A percentile compares a stretch with the other conserved stretches of the same genome.
Evolutionary conservation across 2,113 vertebrate genomes (phyloP).

Genomic region (Dicrurus megarhynchus): DNA sequence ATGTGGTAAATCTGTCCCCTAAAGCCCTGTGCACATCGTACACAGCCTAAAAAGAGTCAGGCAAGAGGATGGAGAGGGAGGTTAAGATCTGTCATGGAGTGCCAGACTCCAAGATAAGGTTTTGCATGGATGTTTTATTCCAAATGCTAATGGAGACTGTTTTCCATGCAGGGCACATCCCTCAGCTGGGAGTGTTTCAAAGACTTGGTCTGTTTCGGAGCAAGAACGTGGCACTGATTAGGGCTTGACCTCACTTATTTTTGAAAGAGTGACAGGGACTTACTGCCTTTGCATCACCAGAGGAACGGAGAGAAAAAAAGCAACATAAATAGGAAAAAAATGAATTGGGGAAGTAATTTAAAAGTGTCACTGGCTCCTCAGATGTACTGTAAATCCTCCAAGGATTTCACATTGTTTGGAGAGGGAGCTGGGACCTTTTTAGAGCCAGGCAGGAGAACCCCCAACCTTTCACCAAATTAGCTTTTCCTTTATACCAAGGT

Average conservation of each 20-base stretch:
- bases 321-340: background rate
- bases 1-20: background rate
- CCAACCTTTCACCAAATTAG: background rate
- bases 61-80: background rate
- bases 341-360: background rate
- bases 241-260: background rate
- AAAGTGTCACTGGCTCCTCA: background rate
- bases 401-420: background rate
- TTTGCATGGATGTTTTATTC: background rate
- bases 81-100: background rate
- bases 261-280: background rate
- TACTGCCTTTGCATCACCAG: background rate
- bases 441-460: background rate
- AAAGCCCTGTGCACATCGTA: background rate
- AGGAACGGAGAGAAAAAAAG: background rate
- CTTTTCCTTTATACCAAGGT: background rate
- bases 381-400: background rate
- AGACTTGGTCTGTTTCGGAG: background rate
- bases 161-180: background rate
- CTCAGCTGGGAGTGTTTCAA: background rate
- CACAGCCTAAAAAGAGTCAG: background rate
- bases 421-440: background rate
- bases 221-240: background rate
- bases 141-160: background rate
- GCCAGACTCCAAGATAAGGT: background rate